These are phyloP conservation scores for Goniozus legneri DNA, from an alignment of 1,140 invertebrate genomes.

Conservation along the genomic window DNA sequence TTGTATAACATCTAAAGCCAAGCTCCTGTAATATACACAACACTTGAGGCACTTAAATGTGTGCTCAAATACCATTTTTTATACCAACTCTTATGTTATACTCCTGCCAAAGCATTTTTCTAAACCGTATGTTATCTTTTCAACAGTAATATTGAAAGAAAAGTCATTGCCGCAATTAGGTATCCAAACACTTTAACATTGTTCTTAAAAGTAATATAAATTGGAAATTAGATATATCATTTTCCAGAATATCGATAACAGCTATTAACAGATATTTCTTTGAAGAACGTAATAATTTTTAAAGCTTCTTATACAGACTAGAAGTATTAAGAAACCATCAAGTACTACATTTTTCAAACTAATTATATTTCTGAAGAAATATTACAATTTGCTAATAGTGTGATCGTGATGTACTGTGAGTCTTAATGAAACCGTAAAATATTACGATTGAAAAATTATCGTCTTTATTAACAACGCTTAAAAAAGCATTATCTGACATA, in stretches of 20 bases:
- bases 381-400: too few species aligned
- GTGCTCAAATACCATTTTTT: conserved; percentile 52
- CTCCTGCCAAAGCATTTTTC: conserved; percentile 48
- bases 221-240: conserved; percentile 13
- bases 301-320: conserved; percentile 31
- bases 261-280: not conserved
- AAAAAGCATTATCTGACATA: too few species aligned
- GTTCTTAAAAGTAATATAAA: conserved; percentile 16
- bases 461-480: too few species aligned
- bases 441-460: too few species aligned
- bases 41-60: conserved; percentile 56
- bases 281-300: conserved; percentile 4
- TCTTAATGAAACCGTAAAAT: too few species aligned
- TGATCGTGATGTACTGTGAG: too few species aligned
- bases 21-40: conserved; percentile 52
- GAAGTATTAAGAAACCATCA: conserved; percentile 19
- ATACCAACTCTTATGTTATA: conserved; percentile 41
- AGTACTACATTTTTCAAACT: conserved; percentile 15
- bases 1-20: conserved; percentile 49
- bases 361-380: conserved; percentile 11
- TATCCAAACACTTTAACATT: conserved; percentile 21
- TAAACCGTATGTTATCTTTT: conserved; percentile 46
- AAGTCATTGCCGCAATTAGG: conserved; percentile 40
- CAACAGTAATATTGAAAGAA: conserved; percentile 45
- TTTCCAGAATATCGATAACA: conserved; percentile 45